These are phyloP conservation scores for Hypsopygia costalis DNA, from an alignment of 2,888 invertebrate species.

Conservation along the genomic window DNA sequence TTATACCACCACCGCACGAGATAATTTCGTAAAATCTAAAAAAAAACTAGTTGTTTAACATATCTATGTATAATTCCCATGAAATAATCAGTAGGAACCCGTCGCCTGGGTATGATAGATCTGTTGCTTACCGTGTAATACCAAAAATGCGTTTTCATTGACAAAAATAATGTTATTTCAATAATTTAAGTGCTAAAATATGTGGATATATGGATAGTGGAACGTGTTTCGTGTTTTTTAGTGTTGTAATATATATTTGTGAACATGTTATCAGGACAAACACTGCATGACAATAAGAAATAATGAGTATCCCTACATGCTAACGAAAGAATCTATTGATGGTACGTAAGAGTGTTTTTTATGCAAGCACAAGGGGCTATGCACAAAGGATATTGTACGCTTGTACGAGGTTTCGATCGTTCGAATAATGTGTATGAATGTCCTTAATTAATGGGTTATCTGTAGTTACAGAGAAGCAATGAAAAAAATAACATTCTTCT, in stretches of 20 bases:
- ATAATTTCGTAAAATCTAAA: slow-evolving; percentile 16
- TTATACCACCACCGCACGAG: slow-evolving; percentile 8
- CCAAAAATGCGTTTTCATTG: not conserved
- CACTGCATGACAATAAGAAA: slow-evolving; percentile 13
- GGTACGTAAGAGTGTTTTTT: slow-evolving; percentile 17
- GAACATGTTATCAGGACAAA: slow-evolving; percentile 8
- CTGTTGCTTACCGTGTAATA: slow-evolving; percentile 1
- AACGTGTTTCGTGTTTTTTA: not conserved
- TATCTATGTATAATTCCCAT: slow-evolving; percentile 49
- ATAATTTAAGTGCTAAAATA: not conserved
- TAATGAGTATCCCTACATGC: slow-evolving; percentile 17
- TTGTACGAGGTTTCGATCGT: not conserved
- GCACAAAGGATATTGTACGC: not conserved
- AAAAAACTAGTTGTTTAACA: slow-evolving; percentile 51
- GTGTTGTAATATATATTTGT: slow-evolving; percentile 6
- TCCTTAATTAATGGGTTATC: no score
- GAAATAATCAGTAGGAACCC: slow-evolving; percentile 70
- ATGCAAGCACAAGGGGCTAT: not conserved
- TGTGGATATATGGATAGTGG: not conserved
- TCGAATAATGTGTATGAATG: no score
- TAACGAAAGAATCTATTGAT: slow-evolving; percentile 18
- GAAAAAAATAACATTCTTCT: no score
- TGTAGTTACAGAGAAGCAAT: no score
- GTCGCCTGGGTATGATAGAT: slow-evolving; percentile 15
- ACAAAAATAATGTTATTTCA: slow-evolving; percentile 2